Base-by-base conservation (phyloP, 1,140 invertebrate species). In the Goniozus legneri region DNA sequence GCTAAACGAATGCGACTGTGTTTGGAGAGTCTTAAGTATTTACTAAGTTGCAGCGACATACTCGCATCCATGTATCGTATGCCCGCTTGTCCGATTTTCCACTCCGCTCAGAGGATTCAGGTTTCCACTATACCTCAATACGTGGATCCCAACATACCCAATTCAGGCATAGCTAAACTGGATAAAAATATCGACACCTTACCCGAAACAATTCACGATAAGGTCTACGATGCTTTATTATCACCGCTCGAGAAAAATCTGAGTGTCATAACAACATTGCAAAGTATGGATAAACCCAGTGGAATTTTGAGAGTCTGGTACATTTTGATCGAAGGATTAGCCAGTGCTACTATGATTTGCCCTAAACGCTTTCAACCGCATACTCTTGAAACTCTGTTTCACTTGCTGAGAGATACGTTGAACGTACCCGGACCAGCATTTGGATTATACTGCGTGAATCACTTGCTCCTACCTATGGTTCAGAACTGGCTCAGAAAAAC, bases 41-140 rank as follows among this genome's bases (percentile, higher is more conserved):
- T 96, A 12, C 81, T 91, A 57, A 88, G 84, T 53, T 95, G 91
- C 65, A 88, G 86, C 50, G 83, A 85, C 47, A 95, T 95, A 48
- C 74, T 97, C 20, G 84, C 87, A 1, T 89, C 90, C 56, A 95
- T 96, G 91, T 93, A 91, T 70, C 85, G 86, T 60, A 95, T 97
- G 92, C 92, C 92, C 13, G 91, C 91, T 52, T 95, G 91, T 70
- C 93, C 92, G 1, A 87, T 90, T 36, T 95, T 97, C 64, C 91
- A 93, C 68, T 87, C 92, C 8, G 88, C 90, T 1, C 87, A 93
- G 58, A 85, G 88, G 65, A 90, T 94, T 48, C 89, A 91, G 63
- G 80, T 88, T 1, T 86, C 89, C 35, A 84, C 83, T 14, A 82
- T 85, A 2, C 82, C 88, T 8, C 84, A 88, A 50, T 82, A 88